These are phyloP conservation scores for Dendrolimus houi DNA, from an alignment of 2,888 invertebrate species.

Conservation along the genomic window DNA sequence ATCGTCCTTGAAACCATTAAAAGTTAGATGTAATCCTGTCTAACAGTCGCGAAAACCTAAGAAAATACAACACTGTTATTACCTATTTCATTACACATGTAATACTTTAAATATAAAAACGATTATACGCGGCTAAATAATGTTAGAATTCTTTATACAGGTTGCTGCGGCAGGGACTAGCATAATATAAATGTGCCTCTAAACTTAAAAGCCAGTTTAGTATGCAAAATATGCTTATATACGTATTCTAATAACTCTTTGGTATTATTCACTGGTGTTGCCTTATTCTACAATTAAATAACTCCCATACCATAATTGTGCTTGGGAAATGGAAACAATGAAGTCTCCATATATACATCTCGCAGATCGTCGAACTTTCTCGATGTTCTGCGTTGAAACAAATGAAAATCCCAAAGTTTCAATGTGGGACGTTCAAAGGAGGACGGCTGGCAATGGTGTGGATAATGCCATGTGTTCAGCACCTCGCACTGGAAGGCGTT, in stretches of 20 bases:
- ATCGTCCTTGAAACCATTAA: too few relatives aligned
- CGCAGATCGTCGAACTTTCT: constrained; percentile 11
- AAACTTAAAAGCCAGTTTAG: constrained; percentile 33
- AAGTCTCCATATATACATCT: constrained; percentile 22
- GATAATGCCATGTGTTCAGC: constrained; percentile 97
- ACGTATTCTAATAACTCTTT: constrained; percentile 52
- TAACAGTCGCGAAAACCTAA: too few relatives aligned
- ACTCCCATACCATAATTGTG: constrained; percentile 6
- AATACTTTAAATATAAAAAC: constrained; percentile 18
- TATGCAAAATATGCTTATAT: constrained; percentile 32
- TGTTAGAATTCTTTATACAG: constrained; percentile 31
- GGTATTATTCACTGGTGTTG: constrained; percentile 60
- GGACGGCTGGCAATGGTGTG: constrained; percentile 92
- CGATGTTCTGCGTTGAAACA: constrained; percentile 5
- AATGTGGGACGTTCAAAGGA: constrained; percentile 68
- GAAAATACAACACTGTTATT: constrained; percentile 20
- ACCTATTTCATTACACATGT: constrained; percentile 30
- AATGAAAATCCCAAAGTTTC: constrained; percentile 13
- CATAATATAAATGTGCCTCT: constrained; percentile 42
- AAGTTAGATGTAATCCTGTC: too few relatives aligned
- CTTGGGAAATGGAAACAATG: constrained; percentile 4
- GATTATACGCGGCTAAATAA: constrained; percentile 55
- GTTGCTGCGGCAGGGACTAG: constrained; percentile 64
- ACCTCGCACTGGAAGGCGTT: constrained; percentile 94
- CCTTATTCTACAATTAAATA: constrained; percentile 52